These are phyloP conservation scores for Rotaria magnacalcarata DNA, from an alignment of 2,888 invertebrate genomes.

Conservation along the genomic window DNA sequence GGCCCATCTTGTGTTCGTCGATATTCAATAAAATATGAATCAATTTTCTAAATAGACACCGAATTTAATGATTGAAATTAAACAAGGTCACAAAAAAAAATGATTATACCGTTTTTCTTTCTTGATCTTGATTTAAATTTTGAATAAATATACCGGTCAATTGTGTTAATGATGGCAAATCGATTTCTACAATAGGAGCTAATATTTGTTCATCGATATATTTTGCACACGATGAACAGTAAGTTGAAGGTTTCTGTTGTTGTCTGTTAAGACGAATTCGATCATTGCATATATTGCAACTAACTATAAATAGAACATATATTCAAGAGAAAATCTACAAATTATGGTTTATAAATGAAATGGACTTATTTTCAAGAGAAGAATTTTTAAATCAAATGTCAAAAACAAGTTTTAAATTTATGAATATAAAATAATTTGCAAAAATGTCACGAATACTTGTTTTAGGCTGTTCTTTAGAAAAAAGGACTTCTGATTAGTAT, in stretches of 20 bases:
- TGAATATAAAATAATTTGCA: neutral
- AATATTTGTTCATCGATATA: neutral
- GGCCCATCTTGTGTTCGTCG: constrained; percentile 12
- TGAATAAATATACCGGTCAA: neutral
- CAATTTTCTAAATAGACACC: neutral
- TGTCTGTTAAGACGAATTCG: neutral
- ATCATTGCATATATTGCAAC: neutral
- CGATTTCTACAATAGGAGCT: neutral
- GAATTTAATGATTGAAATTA: neutral
- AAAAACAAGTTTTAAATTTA: no score
- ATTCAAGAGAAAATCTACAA: no score
- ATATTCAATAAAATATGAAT: neutral
- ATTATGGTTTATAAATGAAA: no score
- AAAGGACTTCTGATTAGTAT: no score
- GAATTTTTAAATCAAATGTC: no score
- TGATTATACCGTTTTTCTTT: neutral
- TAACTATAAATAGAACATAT: no score
- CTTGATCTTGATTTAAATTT: neutral
- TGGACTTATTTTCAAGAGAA: no score
- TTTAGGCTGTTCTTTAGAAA: no score
- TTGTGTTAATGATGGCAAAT: neutral
- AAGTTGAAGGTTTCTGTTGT: neutral
- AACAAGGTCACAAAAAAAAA: neutral
- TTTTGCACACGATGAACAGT: constrained; percentile 13
- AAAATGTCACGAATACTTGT: no score